Evolutionary conservation across 2,797 vertebrate species (phyloP).

Genomic region (Oreochromis mossambicus): DNA sequence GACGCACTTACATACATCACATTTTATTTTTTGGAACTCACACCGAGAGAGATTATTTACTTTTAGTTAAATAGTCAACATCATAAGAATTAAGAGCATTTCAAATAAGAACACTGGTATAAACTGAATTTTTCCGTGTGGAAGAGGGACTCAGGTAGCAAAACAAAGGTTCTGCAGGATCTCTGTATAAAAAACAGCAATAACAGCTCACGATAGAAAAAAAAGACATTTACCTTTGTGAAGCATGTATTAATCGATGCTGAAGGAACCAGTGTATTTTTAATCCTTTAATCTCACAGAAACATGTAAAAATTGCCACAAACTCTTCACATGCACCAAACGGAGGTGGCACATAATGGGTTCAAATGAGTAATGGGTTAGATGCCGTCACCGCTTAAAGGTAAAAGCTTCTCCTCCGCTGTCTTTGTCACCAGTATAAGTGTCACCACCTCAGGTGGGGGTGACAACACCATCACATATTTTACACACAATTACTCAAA

Average conservation of each 20-base stretch:
- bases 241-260: background rate
- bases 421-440: background rate
- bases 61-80: background rate
- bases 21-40: background rate
- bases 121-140: background rate
- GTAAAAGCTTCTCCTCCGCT: background rate
- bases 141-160: background rate
- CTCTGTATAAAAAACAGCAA: accelerated
- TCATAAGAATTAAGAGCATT: background rate
- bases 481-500: background rate
- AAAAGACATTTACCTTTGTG: background rate
- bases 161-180: background rate
- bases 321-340: background rate
- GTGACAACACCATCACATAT: background rate
- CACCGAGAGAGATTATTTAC: accelerated
- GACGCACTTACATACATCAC: background rate
- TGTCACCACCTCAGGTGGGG: background rate
- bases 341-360: background rate
- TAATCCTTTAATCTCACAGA: background rate
- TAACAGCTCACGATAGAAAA: background rate
- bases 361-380: background rate
- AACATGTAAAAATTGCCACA: background rate
- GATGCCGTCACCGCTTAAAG: background rate
- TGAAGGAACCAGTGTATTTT: background rate
- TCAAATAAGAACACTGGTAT: background rate